Base-by-base conservation (phyloP, 2,888 invertebrate species). In the Drosophila acutilabella region DNA sequence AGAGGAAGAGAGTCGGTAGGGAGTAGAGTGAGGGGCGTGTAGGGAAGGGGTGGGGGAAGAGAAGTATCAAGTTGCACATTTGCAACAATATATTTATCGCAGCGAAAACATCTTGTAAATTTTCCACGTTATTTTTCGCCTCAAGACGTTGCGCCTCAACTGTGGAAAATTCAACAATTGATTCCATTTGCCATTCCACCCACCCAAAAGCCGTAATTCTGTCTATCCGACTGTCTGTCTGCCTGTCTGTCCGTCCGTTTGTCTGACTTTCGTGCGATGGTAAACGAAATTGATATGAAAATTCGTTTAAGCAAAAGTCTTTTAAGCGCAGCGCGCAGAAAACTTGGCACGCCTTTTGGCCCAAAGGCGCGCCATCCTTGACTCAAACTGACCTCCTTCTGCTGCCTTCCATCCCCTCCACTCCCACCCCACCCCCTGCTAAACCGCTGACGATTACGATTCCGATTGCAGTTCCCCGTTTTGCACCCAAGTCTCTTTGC, bases 21-120 rank as follows among this genome's bases (percentile, higher is more conserved):
- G 11, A 26, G 6, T 45, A 8, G 10, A 10, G 6, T 8, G 7
- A 13, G 11, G 6, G 7, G 58, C 10, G 30, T 1, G 5, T 10
- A 6, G 33, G 30, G 23, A 47, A 5, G 14, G 6, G 10, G 6
- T 44, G 48, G 0, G 30, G 8, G 7, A 8, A 30, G 2, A 8
- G 30, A 30, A 30, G 14, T 56, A 67, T 71, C 47, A 26, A 56
- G 66, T 70, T 70, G 65, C 80, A 71, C 80, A 88, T 85, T 86
- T 89, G 86, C 88, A 86, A 85, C 86, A 36, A 36, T 86, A 88
- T 89, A 86, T 86, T 89, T 86, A 86, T 86, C 85, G 85, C 80
- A 71, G 60, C 73, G 86, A 89, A 86, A 86, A 89, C 88, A 86
- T 89, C 85, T 86, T 89, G 89, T 85, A 86, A 74, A 88, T 85